Base-by-base conservation (phyloP, 2,113 vertebrate genomes). In the Melozone crissalis region DNA sequence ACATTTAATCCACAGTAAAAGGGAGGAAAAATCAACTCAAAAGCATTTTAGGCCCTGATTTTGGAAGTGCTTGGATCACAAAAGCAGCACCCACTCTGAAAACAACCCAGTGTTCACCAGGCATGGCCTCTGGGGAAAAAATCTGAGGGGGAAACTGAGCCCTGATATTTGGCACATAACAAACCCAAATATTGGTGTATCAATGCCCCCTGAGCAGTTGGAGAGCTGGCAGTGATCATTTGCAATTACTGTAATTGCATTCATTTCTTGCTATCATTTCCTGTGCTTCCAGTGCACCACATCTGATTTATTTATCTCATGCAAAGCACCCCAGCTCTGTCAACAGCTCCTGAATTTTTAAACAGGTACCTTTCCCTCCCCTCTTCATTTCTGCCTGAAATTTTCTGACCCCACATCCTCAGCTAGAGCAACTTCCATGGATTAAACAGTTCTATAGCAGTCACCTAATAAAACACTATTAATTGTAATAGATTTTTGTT, bases 401-500 rank as follows among this genome's bases (percentile, higher is more conserved):
- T 95, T 97, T 96, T 94, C 86, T 95, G 89, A 93, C 37, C n/a
- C 87, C 84, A 89, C 57, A 95, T 95, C 90, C 96, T 93, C 81
- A 89, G 79, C 96, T 54, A 97, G 86, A 87, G 67, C 92, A 90
- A 91, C 65, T 83, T 76, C 47, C 89, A 89, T 58, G 80, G 96
- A 97, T 96, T 97, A 97, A 98, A 95, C 88, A 95, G 90, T 94
- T 96, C 92, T 94, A 83, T 46, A 71, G 73, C 94, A 96, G 91
- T 65, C 94, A 97, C 95, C 95, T 96, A 97, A 98, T 98, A 98
- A 97, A 98, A 93, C 90, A 77, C 97, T 97, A 98, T 97, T 98
- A 98, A 98, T 98, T 97, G 95, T 97, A 97, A 98, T 98, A 98
- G 96, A 95, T 97, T 97, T 98, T 98, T 97, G 96, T 96, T 98